phyloP scores from a whole-genome alignment of 2,113 vertebrate species.

The Ondatra zibethicus region DNA sequence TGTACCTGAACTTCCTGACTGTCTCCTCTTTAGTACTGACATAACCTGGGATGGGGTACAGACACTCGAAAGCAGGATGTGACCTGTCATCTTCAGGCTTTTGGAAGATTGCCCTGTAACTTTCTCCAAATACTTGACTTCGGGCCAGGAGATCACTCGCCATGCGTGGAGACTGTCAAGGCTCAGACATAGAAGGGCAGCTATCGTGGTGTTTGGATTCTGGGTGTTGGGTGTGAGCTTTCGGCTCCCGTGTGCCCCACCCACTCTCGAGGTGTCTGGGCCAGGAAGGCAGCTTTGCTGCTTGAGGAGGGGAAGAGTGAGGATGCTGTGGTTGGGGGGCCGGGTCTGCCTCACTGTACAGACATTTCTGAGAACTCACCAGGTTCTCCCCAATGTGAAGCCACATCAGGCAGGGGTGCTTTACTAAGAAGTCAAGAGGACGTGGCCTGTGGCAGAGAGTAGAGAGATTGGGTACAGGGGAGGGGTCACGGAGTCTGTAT shows the following conservation, averaged over 20 bases:
- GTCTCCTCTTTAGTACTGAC: neutral
- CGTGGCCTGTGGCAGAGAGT: conserved; percentile 74
- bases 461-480: conserved; percentile 26
- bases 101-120: neutral
- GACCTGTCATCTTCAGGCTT: neutral
- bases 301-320: neutral
- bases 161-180: neutral
- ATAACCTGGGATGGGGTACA: neutral
- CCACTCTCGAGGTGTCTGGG: neutral
- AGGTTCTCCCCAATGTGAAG: conserved; percentile 71
- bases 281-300: neutral
- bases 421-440: conserved; percentile 81
- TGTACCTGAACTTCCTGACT: neutral
- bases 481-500: neutral
- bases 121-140: neutral
- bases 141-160: neutral
- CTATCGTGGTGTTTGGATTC: neutral
- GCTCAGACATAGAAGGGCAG: neutral
- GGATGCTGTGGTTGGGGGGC: conserved; percentile 75
- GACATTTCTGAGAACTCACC: conserved; percentile 85
- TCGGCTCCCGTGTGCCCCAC: neutral
- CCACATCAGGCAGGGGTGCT: conserved; percentile 34
- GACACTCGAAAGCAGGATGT: conserved; percentile 3
- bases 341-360: conserved; percentile 63
- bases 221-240: neutral